Evolutionary conservation across 2,888 invertebrate genomes (phyloP).

Genomic region (Tetrapedia diversipes): DNA sequence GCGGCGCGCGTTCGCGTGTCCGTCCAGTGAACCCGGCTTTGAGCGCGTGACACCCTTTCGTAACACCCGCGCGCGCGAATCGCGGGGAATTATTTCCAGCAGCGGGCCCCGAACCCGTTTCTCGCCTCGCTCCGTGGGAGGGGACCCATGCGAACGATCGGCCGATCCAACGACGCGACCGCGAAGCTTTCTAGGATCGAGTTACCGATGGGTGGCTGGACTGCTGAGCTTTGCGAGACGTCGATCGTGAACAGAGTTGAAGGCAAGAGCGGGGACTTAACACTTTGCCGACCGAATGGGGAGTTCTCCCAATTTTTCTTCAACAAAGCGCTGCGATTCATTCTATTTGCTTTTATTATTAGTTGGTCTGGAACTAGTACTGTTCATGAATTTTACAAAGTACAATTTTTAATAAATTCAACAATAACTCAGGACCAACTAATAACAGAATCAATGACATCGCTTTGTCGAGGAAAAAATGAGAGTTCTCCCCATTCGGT

Average conservation of each 20-base stretch:
- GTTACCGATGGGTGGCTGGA: slow-evolving; percentile 16
- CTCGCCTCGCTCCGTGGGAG: slow-evolving; percentile 13
- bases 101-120: slow-evolving; percentile 18
- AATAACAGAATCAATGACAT: too few relatives aligned
- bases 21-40: slow-evolving; percentile 70
- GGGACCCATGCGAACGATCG: slow-evolving; percentile 20
- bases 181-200: slow-evolving; percentile 25
- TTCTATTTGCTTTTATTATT: too few relatives aligned
- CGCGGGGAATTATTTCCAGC: slow-evolving; percentile 58
- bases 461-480: too few relatives aligned
- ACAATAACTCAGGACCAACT: too few relatives aligned
- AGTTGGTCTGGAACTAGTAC: too few relatives aligned
- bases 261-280: background rate
- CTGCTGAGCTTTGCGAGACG: background rate
- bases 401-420: too few relatives aligned
- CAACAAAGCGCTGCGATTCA: too few relatives aligned
- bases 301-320: too few relatives aligned
- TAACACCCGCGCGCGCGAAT: slow-evolving; percentile 22
- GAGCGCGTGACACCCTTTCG: slow-evolving; percentile 54
- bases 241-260: slow-evolving; percentile 6
- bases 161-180: slow-evolving; percentile 17
- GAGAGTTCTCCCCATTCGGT: too few relatives aligned
- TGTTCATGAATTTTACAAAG: too few relatives aligned
- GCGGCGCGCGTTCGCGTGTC: slow-evolving; percentile 74
- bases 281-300: too few relatives aligned